Percentiles rank a stretch among this genome's conserved stretches.
phyloP scores from a whole-genome alignment of 2,113 vertebrate genomes.

The Triplophysa dalaica region DNA sequence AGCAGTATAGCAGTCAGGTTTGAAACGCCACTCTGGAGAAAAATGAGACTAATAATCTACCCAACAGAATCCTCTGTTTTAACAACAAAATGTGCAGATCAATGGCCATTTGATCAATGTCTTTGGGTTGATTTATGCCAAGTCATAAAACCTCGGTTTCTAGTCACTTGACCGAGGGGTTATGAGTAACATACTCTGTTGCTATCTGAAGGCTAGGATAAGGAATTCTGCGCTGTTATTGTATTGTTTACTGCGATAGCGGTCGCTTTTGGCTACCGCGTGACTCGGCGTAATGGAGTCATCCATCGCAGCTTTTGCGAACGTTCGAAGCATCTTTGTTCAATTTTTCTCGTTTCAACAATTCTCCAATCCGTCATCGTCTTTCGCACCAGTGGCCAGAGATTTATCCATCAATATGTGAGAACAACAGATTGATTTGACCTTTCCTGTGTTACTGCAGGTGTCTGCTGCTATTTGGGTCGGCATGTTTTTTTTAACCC shows the following conservation, averaged over 20 bases:
- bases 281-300: slow-evolving; percentile 17
- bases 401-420: slow-evolving; percentile 66
- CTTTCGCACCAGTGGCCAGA: slow-evolving; percentile 57
- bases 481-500: slow-evolving; percentile 13
- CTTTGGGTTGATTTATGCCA: slow-evolving; percentile 47
- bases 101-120: slow-evolving; percentile 48
- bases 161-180: slow-evolving; percentile 30
- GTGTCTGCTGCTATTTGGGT: slow-evolving; percentile 54
- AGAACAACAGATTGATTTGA: slow-evolving; percentile 67
- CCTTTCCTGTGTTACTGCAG: slow-evolving; percentile 52
- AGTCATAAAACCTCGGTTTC: slow-evolving; percentile 39
- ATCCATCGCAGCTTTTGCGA: neutral
- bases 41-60: slow-evolving; percentile 48
- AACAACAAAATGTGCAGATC: slow-evolving; percentile 46
- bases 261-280: neutral
- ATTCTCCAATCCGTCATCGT: slow-evolving; percentile 21
- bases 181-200: slow-evolving; percentile 31
- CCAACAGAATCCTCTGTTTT: slow-evolving; percentile 41
- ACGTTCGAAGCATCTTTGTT: neutral
- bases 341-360: slow-evolving; percentile 24
- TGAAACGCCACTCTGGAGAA: slow-evolving; percentile 40
- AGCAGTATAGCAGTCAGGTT: slow-evolving; percentile 26
- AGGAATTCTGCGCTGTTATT: slow-evolving; percentile 36
- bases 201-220: slow-evolving; percentile 16
- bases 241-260: slow-evolving; percentile 24